Evolutionary conservation across 2,797 vertebrate genomes (phyloP), one percentile per base, ranked within the genome.

Genomic region (Anas bahamensis): DNA sequence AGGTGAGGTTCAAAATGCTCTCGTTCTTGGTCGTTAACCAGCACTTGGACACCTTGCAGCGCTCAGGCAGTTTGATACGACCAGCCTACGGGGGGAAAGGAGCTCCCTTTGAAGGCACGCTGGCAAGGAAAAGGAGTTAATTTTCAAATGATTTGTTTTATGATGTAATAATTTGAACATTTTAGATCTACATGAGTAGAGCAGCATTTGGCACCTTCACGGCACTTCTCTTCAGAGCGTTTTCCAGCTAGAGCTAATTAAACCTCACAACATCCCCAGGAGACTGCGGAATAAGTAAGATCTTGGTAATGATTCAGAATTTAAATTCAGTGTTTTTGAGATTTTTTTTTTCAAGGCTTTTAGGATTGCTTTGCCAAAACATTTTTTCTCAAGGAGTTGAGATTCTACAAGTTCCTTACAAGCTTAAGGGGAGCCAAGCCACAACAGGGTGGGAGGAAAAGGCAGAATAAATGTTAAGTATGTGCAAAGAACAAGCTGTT

Each of bases 221-320:
- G 79, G 65, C 73, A 37, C 60, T 89, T 91, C 18, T 69, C 71
- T 90, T 93, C 72, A 78, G 86, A 90, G 92, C 72, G 0, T 93
- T 93, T 95, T 94, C 93, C 93, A 90, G 17, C 78, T 70, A 53
- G 64, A 86, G 86, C 88, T 96, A 91, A 94, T 96, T 94, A 95
- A 94, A 86, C 83, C 66, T 96, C 84, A 41, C 81, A 88, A 33
- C 73, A 53, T 89, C 78, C 92, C 73, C 79, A 44, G 86, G 91
- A 91, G 93, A 64, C 7, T 80, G 86, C 82, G 72, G 88, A 68
- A 44, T 80, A 94, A 96, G 89, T 84, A 56, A 90, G 78, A 74
- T 72, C 86, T 95, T 96, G 88, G 88, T 88, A 83, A 56, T 55
- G 81, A 77, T 92, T 96, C 86, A 72, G 86, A 88, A 94, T 95